Evolutionary conservation across 2,797 vertebrate species (phyloP), one percentile per base, ranked within the genome.

Genomic region (Acipenser oxyrinchus): DNA sequence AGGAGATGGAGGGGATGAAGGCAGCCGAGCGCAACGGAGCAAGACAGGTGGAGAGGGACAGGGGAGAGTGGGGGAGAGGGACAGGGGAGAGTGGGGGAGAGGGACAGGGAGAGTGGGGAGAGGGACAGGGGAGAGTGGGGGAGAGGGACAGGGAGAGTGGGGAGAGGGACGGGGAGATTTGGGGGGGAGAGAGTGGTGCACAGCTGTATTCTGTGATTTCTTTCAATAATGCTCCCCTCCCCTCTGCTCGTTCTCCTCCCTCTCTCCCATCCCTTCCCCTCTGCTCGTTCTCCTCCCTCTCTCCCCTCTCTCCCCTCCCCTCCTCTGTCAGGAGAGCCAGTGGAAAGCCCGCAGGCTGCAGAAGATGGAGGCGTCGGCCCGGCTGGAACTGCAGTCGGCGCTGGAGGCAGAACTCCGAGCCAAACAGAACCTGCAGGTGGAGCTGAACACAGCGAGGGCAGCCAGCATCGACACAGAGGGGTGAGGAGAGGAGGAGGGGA

Each of bases 321-420:
- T 10, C 4, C 50, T 6, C n/a, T 13, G 1, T 12, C 70, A 87
- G 86, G 86, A 87, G 60, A 79, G 73, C 59, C 82, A 84, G 66
- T 37, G 23, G 23, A 87, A 87, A 69, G 83, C 79, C 0, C 77
- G 86, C 10, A 75, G 86, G 18, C 72, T 86, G 13, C 86, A 87
- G 68, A 87, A 86, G 66, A 77, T 86, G 76, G 86, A 87, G 69
- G 84, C 84, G 1, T 87, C 86, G 0, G 85, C 84, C 49, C 71
- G 79, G 59, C 72, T 87, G 68, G 86, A 87, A 72, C 77, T 87
- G 12, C 86, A 87, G 75, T 85, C 75, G 0, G 86, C 86, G 0
- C 67, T 87, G 64, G 86, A 87, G 10, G 85, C 86, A 0, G 86
- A 87, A 72, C 85, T 87, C 66, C 77, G 84, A 3, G 86, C 83